Percentiles rank a stretch among this genome's conserved stretches.
These are phyloP conservation scores for Drosophila novamexicana DNA, from an alignment of 1,140 invertebrate genomes.

Conservation along the genomic window DNA sequence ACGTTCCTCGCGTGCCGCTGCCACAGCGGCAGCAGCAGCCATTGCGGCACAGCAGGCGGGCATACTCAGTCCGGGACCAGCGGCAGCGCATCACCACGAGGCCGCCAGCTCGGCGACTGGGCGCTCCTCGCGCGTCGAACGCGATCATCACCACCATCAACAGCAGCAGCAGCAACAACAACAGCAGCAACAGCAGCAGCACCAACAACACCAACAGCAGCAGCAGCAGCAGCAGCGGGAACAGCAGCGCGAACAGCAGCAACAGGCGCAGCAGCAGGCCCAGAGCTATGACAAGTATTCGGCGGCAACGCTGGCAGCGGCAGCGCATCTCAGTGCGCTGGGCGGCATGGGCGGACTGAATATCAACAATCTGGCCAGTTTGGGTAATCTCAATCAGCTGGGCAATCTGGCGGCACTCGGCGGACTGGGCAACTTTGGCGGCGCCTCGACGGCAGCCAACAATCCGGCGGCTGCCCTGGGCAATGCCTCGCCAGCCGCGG, in stretches of 20 bases:
- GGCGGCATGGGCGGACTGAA: slow-evolving; percentile 78
- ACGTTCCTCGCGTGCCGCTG: slow-evolving; percentile 81
- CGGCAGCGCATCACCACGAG: slow-evolving; percentile 85
- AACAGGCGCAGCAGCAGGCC: slow-evolving; percentile 71
- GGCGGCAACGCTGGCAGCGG: slow-evolving; percentile 83
- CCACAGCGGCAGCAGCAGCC: slow-evolving; percentile 81
- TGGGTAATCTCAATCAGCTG: slow-evolving; percentile 79
- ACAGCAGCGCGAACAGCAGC: slow-evolving; percentile 73
- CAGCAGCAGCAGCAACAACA: slow-evolving; percentile 84
- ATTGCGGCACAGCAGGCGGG: slow-evolving; percentile 85
- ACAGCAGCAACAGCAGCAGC: slow-evolving; percentile 85
- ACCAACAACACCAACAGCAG: slow-evolving; percentile 76
- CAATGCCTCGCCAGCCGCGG: slow-evolving; percentile 86
- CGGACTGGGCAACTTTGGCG: slow-evolving; percentile 73
- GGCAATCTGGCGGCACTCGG: slow-evolving; percentile 80
- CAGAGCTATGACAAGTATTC: slow-evolving; percentile 85
- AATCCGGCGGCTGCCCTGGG: slow-evolving; percentile 71
- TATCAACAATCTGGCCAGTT: slow-evolving; percentile 68
- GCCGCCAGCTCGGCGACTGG: slow-evolving; percentile 29
- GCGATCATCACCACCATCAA: slow-evolving; percentile 73
- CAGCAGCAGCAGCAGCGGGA: slow-evolving; percentile 77
- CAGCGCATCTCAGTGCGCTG: slow-evolving; percentile 79
- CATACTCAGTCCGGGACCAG: slow-evolving; percentile 86
- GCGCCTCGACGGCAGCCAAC: slow-evolving; percentile 86
- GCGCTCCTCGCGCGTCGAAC: slow-evolving; percentile 60